Evolutionary conservation across 1,140 invertebrate species (phyloP), one percentile per base, ranked within the genome.

Genomic region (Globodera ellingtonae): DNA sequence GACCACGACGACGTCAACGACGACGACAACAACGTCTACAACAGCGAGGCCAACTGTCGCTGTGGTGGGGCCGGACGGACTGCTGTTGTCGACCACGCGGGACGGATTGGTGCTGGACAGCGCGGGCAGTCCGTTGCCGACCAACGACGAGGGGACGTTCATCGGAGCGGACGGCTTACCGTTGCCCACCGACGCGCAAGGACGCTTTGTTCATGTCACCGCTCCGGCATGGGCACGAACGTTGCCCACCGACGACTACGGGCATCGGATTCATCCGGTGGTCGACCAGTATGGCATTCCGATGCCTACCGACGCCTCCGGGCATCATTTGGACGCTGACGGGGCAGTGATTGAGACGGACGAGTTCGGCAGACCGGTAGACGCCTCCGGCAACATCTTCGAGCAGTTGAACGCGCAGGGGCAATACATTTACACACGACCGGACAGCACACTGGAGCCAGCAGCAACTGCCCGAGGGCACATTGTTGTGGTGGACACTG

Each of bases 271-370:
- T 18, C 81, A 86, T 62, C 86, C 82, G 52, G 70, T 89, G 65
- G 73, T 86, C 65, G 83, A 77, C 62, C 59, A 75, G 67, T 85
- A 84, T 56, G 86, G 86, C 59, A 21, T 79, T 24, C 35, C 80
- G 13, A 72, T 89, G 52, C 84, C 86, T n/a, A 89, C 84, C 56
- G 83, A 85, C 79, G 56, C 65, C 50, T 56, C 79, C 10, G 87
- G 87, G 15, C 48, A 72, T 44, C 62, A 86, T 71, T 35, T 85
- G 21, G 79, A 79, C 73, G 24, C 59, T 13, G 47, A 67, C 35
- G 46, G 79, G 5, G 35, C 46, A 4, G 24, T 71, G 13, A 85
- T 84, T 69, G 44, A 73, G 4, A 21, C 75, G 21, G 80, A 81
- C 24, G 78, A 80, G 6, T 81, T 79, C 46, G 80, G 80, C 1